A percentile compares a stretch with the other conserved stretches of the same genome.
Conservation (phyloP, 2,113 vertebrate species). For the Macheiramphus alcinus region DNA sequence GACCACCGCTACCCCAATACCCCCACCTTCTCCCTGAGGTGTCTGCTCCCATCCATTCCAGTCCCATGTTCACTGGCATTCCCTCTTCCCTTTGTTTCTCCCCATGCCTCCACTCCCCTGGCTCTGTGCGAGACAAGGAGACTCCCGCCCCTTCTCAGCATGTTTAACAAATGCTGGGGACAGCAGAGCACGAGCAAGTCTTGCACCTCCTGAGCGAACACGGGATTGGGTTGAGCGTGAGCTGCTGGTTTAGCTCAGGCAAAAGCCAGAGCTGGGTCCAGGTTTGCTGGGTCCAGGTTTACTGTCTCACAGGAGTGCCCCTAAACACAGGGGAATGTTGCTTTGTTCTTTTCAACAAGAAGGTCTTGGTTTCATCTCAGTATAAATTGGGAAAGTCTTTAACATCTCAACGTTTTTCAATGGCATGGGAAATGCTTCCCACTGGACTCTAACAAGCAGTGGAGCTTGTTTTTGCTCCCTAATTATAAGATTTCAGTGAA, state of each 20-base stretch:
- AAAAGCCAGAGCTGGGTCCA: not conserved
- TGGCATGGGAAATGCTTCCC: not conserved
- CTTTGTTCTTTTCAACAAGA: not conserved
- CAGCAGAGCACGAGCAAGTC: not conserved
- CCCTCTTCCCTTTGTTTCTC: not conserved
- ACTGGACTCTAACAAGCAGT: not conserved
- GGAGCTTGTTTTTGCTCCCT: not conserved
- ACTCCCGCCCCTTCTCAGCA: not conserved
- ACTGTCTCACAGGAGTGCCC: not conserved
- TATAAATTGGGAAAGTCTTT: not conserved
- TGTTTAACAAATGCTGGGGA: fast-evolving
- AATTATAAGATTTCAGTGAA: not conserved
- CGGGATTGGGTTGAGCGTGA: fast-evolving
- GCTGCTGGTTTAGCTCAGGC: not conserved
- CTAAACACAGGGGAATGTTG: not conserved
- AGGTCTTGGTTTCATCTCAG: not conserved
- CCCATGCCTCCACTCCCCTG: not conserved
- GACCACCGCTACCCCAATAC: not conserved
- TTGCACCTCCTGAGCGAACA: not conserved
- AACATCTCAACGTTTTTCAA: not conserved
- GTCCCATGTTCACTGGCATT: not conserved
- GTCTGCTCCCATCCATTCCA: not conserved
- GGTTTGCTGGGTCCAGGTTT: not conserved
- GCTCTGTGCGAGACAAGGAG: fast-evolving
- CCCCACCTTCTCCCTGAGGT: not conserved